These are phyloP conservation scores for Chionodraco myersi DNA, from an alignment of 2,113 vertebrate species.

Conservation along the genomic window DNA sequence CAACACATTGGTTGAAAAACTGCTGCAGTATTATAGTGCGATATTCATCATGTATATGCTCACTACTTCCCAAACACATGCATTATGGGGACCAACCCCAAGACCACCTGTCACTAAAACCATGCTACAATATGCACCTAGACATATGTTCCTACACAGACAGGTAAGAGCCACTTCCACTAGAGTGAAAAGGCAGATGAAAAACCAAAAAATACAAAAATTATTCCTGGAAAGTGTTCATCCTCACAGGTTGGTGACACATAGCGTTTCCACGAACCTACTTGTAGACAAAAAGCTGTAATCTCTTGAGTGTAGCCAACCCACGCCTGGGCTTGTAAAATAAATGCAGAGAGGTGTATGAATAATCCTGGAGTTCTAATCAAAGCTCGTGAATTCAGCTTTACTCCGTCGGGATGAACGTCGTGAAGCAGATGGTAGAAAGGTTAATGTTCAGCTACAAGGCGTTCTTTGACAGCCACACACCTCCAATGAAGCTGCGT, in stretches of 20 bases:
- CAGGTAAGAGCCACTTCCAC: background rate
- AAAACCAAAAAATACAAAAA: background rate
- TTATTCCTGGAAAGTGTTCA: conserved; percentile 7
- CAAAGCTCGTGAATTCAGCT: conserved; percentile 56
- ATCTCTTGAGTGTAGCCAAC: conserved; percentile 33
- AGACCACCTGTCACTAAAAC: background rate
- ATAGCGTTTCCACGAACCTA: background rate
- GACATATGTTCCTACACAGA: background rate
- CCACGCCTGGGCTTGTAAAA: conserved; percentile 29
- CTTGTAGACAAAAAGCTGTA: conserved; percentile 16
- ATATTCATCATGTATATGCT: no score
- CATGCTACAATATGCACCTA: background rate
- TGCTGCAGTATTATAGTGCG: no score
- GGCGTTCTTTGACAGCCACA: conserved; percentile 56
- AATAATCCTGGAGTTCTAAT: conserved; percentile 71
- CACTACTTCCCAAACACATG: no score
- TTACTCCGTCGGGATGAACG: conserved; percentile 37
- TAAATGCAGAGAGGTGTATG: conserved; percentile 46
- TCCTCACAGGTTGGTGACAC: background rate
- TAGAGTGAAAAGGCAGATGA: background rate
- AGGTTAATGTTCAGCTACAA: conserved; percentile 70
- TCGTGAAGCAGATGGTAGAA: conserved; percentile 68
- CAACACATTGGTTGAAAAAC: no score
- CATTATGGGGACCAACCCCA: no score
- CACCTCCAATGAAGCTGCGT: conserved; percentile 62